These are phyloP conservation scores for Sus cebifrons DNA, from an alignment of 2,797 vertebrate genomes.

Conservation along the genomic window DNA sequence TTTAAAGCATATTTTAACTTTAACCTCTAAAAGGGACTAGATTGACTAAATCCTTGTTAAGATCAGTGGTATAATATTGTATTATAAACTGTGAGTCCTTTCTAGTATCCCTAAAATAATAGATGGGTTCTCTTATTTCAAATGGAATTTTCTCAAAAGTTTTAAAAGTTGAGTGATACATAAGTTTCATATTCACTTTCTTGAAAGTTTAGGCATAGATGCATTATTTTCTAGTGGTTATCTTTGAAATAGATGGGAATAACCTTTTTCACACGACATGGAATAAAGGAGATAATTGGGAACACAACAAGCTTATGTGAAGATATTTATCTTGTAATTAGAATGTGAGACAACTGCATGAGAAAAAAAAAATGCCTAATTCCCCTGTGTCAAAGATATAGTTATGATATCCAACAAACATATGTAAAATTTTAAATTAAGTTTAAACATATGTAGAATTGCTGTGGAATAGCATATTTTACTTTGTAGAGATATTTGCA, in stretches of 20 bases:
- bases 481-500: neutral
- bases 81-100: neutral
- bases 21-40: neutral
- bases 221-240: neutral
- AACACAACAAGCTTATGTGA: neutral
- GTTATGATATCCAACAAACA: neutral
- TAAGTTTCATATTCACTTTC: neutral
- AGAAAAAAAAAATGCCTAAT: neutral
- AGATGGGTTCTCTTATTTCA: neutral
- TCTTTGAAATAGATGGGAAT: neutral
- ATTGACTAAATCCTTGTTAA: neutral
- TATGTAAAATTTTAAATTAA: neutral
- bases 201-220: neutral
- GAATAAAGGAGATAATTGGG: neutral
- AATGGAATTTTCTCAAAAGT: neutral
- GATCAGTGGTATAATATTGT: neutral
- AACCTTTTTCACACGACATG: neutral
- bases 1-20: neutral
- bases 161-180: neutral
- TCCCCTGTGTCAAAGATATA: neutral
- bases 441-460: neutral
- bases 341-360: neutral
- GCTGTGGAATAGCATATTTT: neutral
- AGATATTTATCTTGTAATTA: neutral
- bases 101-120: neutral